Evolutionary conservation across 2,113 vertebrate genomes (phyloP).

Genomic region (Crypturellus undulatus): DNA sequence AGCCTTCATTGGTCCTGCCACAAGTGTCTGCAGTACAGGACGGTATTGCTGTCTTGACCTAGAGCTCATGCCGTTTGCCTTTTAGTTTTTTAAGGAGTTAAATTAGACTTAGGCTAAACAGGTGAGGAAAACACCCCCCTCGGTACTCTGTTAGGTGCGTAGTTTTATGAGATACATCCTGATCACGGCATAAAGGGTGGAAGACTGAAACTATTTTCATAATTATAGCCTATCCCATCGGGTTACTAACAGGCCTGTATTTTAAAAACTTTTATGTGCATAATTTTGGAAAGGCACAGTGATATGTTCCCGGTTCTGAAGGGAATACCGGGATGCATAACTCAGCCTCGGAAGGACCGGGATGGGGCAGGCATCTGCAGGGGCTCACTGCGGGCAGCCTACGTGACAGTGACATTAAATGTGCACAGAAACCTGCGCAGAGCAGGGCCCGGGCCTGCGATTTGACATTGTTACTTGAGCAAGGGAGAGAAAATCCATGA

Average conservation of each 20-base stretch:
- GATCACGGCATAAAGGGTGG: background rate
- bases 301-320: background rate
- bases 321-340: background rate
- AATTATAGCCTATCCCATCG: background rate
- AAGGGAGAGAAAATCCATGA: background rate
- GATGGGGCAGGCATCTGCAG: rapidly evolving
- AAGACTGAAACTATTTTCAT: background rate
- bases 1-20: background rate
- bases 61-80: background rate
- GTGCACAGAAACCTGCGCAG: background rate
- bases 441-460: background rate
- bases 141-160: background rate
- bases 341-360: background rate
- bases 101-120: background rate
- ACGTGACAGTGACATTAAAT: rapidly evolving
- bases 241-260: background rate
- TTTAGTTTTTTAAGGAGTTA: background rate
- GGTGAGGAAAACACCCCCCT: background rate
- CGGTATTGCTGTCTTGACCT: background rate
- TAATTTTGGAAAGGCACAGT: background rate
- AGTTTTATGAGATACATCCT: background rate
- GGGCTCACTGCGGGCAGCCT: background rate
- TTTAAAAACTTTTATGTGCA: background rate
- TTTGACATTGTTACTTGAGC: background rate
- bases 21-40: background rate